phyloP scores from a whole-genome alignment of 2,113 vertebrate genomes.

The Paramormyrops kingsleyae region DNA sequence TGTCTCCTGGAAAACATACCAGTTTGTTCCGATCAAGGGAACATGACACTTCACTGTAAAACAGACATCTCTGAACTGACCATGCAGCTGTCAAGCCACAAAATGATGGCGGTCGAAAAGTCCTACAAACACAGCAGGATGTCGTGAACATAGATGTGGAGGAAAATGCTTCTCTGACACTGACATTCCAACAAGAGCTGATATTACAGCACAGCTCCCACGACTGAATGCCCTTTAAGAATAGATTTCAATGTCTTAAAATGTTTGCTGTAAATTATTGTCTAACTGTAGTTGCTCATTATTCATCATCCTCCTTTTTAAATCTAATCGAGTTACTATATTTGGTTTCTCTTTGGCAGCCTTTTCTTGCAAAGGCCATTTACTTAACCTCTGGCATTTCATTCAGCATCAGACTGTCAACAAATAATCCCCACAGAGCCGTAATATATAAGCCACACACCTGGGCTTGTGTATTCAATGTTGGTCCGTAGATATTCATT shows the following conservation, averaged over 20 bases:
- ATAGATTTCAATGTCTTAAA: neutral
- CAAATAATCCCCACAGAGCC: neutral
- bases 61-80: neutral
- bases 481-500: conserved; percentile 71
- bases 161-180: neutral
- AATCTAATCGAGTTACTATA: neutral
- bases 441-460: conserved; percentile 50
- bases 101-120: neutral
- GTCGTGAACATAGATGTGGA: neutral
- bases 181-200: neutral
- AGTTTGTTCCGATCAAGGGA: neutral
- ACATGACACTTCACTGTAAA: neutral
- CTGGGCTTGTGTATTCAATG: conserved; percentile 67
- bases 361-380: neutral
- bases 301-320: neutral
- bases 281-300: neutral
- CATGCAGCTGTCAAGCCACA: neutral
- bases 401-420: neutral
- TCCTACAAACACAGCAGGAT: neutral
- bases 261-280: neutral
- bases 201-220: neutral
- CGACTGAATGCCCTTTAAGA: neutral
- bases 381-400: conserved; percentile 14
- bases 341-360: neutral
- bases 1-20: conserved; percentile 46